A percentile compares a stretch with the other conserved stretches of the same genome.
Conservation (phyloP, 2,888 invertebrate species). For the Cylindroiulus punctatus region DNA sequence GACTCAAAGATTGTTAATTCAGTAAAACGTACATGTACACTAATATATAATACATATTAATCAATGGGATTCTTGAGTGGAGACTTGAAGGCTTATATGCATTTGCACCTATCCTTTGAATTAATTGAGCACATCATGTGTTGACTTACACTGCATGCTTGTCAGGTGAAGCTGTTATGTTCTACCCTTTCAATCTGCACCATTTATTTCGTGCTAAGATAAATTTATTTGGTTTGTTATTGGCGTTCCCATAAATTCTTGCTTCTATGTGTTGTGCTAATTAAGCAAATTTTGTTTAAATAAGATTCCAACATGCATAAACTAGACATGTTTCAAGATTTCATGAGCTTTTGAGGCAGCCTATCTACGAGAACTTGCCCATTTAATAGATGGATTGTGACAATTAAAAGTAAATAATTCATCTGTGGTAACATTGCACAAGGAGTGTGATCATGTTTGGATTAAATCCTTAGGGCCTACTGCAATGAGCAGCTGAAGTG, state of each 20-base stretch:
- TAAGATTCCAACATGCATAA: too few relatives aligned
- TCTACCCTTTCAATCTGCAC: background rate
- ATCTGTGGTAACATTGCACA: background rate
- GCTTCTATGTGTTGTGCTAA: background rate
- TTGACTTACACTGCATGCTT: background rate
- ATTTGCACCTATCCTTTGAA: background rate
- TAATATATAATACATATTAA: background rate
- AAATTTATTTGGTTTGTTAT: background rate
- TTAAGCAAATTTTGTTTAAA: background rate
- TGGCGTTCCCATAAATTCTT: background rate
- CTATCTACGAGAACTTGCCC: too few relatives aligned
- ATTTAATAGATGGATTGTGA: background rate
- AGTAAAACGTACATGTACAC: background rate
- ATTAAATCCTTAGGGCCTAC: too few relatives aligned
- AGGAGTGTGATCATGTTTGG: too few relatives aligned
- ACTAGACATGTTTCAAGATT: too few relatives aligned
- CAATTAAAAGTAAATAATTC: background rate
- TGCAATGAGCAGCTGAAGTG: too few relatives aligned
- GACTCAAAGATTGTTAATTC: too few relatives aligned
- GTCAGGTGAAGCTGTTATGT: background rate
- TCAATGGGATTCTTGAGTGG: background rate
- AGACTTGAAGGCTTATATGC: background rate
- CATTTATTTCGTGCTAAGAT: background rate
- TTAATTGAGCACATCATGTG: conserved; percentile 8
- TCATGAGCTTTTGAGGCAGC: too few relatives aligned